phyloP scores from a whole-genome alignment of 2,113 vertebrate species.

The Chaenogobius annularis region DNA sequence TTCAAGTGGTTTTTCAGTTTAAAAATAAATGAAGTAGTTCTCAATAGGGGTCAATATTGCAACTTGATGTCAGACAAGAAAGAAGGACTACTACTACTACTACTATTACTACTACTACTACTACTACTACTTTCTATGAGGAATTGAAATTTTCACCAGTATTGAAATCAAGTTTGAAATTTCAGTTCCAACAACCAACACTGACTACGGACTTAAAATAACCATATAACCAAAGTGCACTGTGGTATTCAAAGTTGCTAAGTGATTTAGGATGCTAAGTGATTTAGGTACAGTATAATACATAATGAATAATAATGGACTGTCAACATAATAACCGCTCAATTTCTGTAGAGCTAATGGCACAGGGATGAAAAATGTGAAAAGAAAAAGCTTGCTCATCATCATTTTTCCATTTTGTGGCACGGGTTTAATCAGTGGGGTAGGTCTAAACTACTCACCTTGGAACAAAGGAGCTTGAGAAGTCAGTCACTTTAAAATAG shows the following conservation, averaged over 20 bases:
- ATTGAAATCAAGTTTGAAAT: no score
- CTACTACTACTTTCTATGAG: no score
- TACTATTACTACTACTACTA: no score
- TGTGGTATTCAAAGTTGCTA: neutral
- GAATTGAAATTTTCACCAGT: no score
- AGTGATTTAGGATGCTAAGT: constrained; percentile 1
- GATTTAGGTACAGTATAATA: constrained; percentile 1
- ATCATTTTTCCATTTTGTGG: neutral
- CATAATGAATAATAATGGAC: constrained; percentile 15
- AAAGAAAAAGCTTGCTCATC: neutral
- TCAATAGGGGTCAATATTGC: no score
- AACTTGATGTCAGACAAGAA: no score
- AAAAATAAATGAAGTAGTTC: neutral
- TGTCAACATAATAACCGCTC: neutral
- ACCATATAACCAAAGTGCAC: neutral
- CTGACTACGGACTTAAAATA: neutral
- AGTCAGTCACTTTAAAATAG: constrained; percentile 10
- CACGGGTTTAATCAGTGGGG: constrained; percentile 4
- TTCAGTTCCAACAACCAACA: no score
- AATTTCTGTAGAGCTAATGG: constrained; percentile 5
- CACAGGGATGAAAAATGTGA: constrained; percentile 5
- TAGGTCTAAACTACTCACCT: constrained; percentile 2
- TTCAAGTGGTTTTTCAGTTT: neutral
- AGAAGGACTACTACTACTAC: no score
- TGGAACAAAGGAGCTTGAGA: constrained; percentile 3